A percentile compares a stretch with the other conserved stretches of the same genome.
Conservation (phyloP, 2,888 invertebrate genomes). For the Diarsia rubi region DNA sequence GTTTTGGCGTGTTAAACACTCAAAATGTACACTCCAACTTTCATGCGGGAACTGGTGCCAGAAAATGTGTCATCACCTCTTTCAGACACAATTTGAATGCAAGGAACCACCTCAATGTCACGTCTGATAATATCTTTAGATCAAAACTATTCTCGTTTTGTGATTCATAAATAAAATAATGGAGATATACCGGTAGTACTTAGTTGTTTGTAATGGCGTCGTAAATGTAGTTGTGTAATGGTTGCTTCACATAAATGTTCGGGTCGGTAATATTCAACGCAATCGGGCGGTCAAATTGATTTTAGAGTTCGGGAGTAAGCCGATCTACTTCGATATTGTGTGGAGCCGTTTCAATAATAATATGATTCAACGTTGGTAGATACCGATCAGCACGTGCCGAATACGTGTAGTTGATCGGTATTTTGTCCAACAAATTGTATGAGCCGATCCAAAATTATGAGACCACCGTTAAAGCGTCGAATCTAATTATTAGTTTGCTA, state of each 20-base stretch:
- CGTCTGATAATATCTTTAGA: slow-evolving; percentile 72
- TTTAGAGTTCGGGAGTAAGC: background rate
- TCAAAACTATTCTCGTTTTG: slow-evolving; percentile 68
- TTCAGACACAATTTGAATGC: slow-evolving; percentile 48
- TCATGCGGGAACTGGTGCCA: slow-evolving; percentile 54
- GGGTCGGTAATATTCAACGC: background rate
- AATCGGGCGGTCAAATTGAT: background rate
- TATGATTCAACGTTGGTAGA: background rate
- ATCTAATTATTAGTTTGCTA: slow-evolving; percentile 46
- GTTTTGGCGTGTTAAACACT: slow-evolving; percentile 55
- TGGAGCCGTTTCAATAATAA: background rate
- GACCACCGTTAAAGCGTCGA: slow-evolving; percentile 18
- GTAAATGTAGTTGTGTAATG: slow-evolving; percentile 42
- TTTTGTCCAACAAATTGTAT: background rate
- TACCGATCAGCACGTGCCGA: background rate
- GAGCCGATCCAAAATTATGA: background rate
- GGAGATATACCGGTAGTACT: slow-evolving; percentile 61
- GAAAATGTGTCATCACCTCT: slow-evolving; percentile 55
- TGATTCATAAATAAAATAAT: slow-evolving; percentile 74
- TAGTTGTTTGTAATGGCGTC: slow-evolving; percentile 69
- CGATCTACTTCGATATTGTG: background rate
- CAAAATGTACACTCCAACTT: slow-evolving; percentile 31
- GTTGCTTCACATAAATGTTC: background rate
- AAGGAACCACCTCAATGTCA: slow-evolving; percentile 62
- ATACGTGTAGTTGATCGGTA: background rate